A percentile compares a stretch with the other conserved stretches of the same genome.
These are phyloP conservation scores for Drosophila heteroneura DNA, from an alignment of 2,888 invertebrate genomes.

Conservation along the genomic window DNA sequence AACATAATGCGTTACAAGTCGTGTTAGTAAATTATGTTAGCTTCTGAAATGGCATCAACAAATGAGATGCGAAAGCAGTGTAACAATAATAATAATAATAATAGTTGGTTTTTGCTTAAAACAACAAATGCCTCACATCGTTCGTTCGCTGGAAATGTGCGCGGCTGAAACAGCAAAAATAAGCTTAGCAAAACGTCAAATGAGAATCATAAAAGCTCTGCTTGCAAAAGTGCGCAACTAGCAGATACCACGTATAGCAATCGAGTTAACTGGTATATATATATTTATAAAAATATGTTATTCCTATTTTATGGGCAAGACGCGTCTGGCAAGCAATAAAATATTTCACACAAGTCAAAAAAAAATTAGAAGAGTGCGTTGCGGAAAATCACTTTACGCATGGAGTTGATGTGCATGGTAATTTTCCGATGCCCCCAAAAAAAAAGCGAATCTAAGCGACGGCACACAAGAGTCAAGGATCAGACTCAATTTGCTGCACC, in stretches of 20 bases:
- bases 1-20: background rate
- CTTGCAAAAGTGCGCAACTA: conserved; percentile 1
- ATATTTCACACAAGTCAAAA: background rate
- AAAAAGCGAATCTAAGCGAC: conserved; percentile 23
- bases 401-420: background rate
- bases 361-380: background rate
- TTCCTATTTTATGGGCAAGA: background rate
- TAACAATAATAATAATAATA: conserved; percentile 43
- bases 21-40: background rate
- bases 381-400: background rate
- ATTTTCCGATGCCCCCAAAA: conserved; percentile 7
- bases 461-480: conserved; percentile 15
- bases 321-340: background rate
- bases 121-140: conserved; percentile 33
- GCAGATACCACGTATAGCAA: background rate
- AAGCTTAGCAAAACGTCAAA: conserved; percentile 18
- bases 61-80: conserved; percentile 33
- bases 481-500: conserved; percentile 9
- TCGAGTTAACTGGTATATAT: background rate
- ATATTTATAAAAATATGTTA: background rate
- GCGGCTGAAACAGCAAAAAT: conserved; percentile 45
- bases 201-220: background rate
- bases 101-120: conserved; percentile 30
- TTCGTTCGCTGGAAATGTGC: conserved; percentile 33
- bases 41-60: background rate